Evolutionary conservation across 2,888 invertebrate species (phyloP), one percentile per base, ranked within the genome.

Genomic region (Tenthredo amoena): DNA sequence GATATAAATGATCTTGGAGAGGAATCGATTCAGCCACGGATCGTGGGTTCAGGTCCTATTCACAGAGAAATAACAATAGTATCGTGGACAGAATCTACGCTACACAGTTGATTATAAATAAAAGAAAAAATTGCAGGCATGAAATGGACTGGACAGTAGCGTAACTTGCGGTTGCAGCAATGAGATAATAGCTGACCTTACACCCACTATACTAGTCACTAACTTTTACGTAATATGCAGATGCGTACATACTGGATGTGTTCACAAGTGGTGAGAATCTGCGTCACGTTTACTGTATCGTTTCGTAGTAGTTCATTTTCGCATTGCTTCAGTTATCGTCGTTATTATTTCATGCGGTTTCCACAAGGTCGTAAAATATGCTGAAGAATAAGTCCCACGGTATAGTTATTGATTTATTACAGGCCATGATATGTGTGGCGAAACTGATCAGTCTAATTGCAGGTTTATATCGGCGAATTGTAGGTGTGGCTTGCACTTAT

Each of bases 181-280:
- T 74, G 40, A 74, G 74, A 74, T 74, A 74, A 74, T 74, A 74
- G 40, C 74, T 43, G 74, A 74, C 74, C 74, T 74, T 43, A n/a
- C 74, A 74, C 74, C 21, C 74, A 43, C 74, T 40, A 43, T 5
- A 43, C 40, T 26, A 15, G 40, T 21, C 72, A 43, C 43, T 43
- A 26, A 43, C 21, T 43, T 74, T 74, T 40, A 74, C 43, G 74
- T 43, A 43, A 74, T 43, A 10, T 68, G 6, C 34, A 34, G 15
- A 5, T 15, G 26, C 31, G 34, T 68, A 15, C 68, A 68, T 18
- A 26, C 31, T 62, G 10, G 26, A 26, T 62, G 21, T 10, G 12
- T 62, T 62, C 10, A 26, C 5, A 72, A 10, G 40, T 72, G 10
- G 37, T 40, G 26, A 26, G 26, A 62, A 62, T 62, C 62, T 2